phyloP scores from a whole-genome alignment of 2,113 vertebrate species.

The Cryptomyrus ogoouensis region DNA sequence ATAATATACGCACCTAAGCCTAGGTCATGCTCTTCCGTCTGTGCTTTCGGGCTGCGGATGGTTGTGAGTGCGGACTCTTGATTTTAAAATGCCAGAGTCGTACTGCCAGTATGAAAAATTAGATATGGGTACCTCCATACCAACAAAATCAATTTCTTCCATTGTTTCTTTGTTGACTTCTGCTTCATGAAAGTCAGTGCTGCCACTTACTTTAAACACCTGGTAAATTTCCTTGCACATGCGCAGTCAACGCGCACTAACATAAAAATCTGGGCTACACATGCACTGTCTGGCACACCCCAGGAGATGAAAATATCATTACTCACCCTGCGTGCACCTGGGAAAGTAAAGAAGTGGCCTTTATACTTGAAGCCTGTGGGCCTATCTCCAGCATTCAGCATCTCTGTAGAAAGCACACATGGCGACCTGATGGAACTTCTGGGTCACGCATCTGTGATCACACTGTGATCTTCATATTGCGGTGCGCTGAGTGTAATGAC shows the following conservation, averaged over 20 bases:
- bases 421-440: too few species aligned
- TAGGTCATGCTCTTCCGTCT: neutral
- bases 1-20: neutral
- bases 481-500: neutral
- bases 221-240: neutral
- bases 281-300: neutral
- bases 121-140: neutral
- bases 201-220: neutral
- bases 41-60: neutral
- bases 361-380: neutral
- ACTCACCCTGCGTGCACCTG: neutral
- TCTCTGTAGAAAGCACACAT: neutral
- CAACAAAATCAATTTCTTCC: neutral
- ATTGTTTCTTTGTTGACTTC: neutral
- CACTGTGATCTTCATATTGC: neutral
- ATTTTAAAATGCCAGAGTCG: neutral
- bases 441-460: neutral
- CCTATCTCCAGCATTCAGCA: neutral
- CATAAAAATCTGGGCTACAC: neutral
- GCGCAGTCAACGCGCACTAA: neutral
- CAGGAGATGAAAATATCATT: neutral
- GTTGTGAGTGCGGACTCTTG: neutral
- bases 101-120: neutral
- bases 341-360: neutral
- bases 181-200: neutral